These are phyloP conservation scores for Herpailurus yagouaroundi DNA, from an alignment of 2,113 vertebrate genomes.

Conservation along the genomic window DNA sequence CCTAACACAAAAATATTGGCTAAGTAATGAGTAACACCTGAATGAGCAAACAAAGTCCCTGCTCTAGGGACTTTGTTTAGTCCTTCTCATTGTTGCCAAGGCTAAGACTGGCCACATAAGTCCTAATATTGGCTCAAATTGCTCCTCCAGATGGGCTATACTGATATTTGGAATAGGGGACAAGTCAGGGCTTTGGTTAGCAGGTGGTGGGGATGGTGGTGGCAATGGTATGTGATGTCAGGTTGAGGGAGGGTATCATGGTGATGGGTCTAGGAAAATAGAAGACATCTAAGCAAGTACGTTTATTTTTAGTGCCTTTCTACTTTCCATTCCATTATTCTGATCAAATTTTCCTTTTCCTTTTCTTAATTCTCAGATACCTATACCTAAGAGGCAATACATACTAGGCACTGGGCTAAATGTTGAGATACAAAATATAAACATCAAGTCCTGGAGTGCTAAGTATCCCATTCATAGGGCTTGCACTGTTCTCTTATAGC, in stretches of 20 bases:
- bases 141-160: neutral
- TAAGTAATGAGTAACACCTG: neutral
- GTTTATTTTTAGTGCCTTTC: conserved; percentile 1
- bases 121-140: neutral
- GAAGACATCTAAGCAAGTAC: neutral
- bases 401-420: neutral
- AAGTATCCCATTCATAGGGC: neutral
- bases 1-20: neutral
- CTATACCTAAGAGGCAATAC: neutral
- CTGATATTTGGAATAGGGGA: neutral
- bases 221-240: neutral
- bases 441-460: neutral
- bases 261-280: neutral
- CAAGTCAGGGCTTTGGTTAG: neutral
- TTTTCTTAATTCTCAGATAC: neutral
- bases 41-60: neutral
- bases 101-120: neutral
- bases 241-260: neutral
- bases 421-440: neutral
- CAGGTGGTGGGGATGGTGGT: neutral
- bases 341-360: neutral
- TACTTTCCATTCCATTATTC: neutral
- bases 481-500: neutral
- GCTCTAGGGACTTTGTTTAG: neutral
- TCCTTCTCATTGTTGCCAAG: neutral